Evolutionary conservation across 2,797 vertebrate genomes (phyloP), one percentile per base, ranked within the genome.

Genomic region (Diceros bicornis): DNA sequence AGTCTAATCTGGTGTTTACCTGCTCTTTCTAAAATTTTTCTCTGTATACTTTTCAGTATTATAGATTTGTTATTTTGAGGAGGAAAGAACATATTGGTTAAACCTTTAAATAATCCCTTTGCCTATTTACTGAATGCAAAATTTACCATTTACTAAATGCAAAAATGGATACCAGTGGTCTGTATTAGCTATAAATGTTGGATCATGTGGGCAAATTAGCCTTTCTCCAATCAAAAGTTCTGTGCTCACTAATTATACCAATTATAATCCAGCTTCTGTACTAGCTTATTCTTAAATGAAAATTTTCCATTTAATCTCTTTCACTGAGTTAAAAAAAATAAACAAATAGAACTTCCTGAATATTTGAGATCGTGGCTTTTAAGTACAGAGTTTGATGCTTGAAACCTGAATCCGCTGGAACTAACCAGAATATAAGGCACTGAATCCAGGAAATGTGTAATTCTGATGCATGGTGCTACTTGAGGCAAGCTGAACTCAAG

Each of bases 401-500:
- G 82, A 94, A 97, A 89, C 37, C 18, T 7, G 68, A 88, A 71
- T 90, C 2, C 20, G 50, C 25, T 86, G 78, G 23, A 93, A 91
- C 68, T 61, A 85, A 95, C 34, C 74, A 71, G 72, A 95, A 47
- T 68, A 69, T 57, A 92, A 94, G 71, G 61, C 69, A 68, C 6
- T 14, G 32, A 89, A 78, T 71, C 41, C 69, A 71, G 47, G 74
- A 92, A 75, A 95, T 85, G 89, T 91, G 14, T 96, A 95, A 95
- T 97, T 97, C 98, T 96, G 95, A 97, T 89, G 44, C 95, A 96
- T 95, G 44, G 90, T 59, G 57, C 81, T 96, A 91, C 97, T 92
- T 88, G 84, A 96, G 77, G 91, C 79, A 94, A 95, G 68, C 81
- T 83, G 86, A 96, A 91, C 71, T 85, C 34, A 94, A 92, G 78